Conservation (phyloP, 2,888 invertebrate genomes). For the Mesorhabditis spiculigera region DNA sequence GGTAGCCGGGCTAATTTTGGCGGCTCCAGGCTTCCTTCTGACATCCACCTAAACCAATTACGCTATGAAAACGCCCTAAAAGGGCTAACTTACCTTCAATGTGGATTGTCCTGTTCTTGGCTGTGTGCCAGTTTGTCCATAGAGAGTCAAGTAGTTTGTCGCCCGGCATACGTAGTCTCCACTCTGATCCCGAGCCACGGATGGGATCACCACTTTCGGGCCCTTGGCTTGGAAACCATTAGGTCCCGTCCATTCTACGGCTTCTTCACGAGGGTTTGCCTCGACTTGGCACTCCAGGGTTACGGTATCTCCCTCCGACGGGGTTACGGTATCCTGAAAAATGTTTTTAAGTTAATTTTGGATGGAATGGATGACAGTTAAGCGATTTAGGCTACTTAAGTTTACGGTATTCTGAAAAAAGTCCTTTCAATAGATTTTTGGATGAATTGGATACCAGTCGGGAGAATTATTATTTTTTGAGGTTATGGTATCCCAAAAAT, state of each 20-base stretch:
- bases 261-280: conserved; percentile 80
- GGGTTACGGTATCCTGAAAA: conserved; percentile 29
- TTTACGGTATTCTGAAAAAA: no score
- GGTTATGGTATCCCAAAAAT: no score
- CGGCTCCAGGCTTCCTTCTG: conserved; percentile 41
- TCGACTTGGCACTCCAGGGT: conserved; percentile 83
- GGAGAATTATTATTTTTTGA: no score
- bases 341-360: no score
- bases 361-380: no score
- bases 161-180: conserved; percentile 87
- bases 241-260: conserved; percentile 82
- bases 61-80: not conserved
- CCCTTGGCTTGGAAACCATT: conserved; percentile 67
- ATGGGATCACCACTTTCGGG: conserved; percentile 65
- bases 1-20: conserved; percentile 58
- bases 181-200: conserved; percentile 62
- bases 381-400: no score
- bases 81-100: conserved; percentile 35
- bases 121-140: conserved; percentile 37
- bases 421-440: no score
- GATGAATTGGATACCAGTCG: no score
- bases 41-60: conserved; percentile 9
- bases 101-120: conserved; percentile 35
- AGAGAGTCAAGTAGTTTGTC: conserved; percentile 74
- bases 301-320: conserved; percentile 74